These are phyloP conservation scores for Heterochromis multidens DNA, from an alignment of 2,113 vertebrate species.

Conservation along the genomic window DNA sequence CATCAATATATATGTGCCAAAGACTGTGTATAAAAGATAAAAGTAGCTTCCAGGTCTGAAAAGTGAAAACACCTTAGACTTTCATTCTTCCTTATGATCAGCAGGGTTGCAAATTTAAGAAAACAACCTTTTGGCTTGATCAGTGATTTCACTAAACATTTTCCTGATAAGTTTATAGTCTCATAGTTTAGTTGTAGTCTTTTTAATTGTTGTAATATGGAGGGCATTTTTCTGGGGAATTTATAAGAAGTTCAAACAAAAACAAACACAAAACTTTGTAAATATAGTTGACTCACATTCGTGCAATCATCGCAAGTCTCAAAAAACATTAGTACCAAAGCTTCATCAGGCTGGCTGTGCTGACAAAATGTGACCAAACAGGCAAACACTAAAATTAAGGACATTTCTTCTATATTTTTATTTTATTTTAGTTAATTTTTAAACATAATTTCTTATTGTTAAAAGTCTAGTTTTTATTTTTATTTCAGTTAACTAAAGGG, in stretches of 20 bases:
- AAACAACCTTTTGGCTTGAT: background rate
- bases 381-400: too few relatives aligned
- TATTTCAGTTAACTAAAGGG: background rate
- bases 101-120: background rate
- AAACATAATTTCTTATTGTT: background rate
- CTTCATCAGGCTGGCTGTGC: background rate
- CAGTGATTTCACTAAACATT: background rate
- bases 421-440: background rate
- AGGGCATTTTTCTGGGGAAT: fast-evolving
- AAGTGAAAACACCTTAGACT: background rate
- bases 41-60: background rate
- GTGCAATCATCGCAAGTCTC: background rate
- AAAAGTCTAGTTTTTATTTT: background rate
- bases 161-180: background rate
- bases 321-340: background rate
- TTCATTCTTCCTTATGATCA: background rate
- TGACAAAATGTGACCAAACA: too few relatives aligned
- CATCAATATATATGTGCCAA: background rate
- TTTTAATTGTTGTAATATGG: background rate
- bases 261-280: background rate
- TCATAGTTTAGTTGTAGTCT: background rate
- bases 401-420: too few relatives aligned
- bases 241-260: background rate
- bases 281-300: background rate
- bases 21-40: background rate